Evolutionary conservation across 2,113 vertebrate species (phyloP), one percentile per base, ranked within the genome.

Genomic region (Rousettus leschenaultii): DNA sequence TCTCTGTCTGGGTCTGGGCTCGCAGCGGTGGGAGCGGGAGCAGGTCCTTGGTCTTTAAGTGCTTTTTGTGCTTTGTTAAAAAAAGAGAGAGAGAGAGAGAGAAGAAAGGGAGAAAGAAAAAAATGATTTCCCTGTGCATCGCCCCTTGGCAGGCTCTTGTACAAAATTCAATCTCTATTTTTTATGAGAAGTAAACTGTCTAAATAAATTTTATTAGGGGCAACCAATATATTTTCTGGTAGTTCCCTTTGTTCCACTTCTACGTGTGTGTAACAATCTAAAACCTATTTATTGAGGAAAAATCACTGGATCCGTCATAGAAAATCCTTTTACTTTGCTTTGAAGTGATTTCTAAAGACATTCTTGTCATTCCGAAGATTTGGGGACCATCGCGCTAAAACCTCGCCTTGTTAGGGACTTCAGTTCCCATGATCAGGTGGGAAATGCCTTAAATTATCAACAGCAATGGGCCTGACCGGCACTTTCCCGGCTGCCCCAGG

Each of bases 151-250:
- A 98, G 98, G 98, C 98, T 98, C 98, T 98, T 97, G 98, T 98
- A 98, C 98, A 98, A 99, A 99, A 99, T 99, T 99, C 99, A 99
- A 99, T 99, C 98, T 99, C 98, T 99, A 98, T 98, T 98, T 99
- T 99, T 99, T 99, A 98, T 99, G 98, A 99, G 98, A 98, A 98
- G 98, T 98, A 99, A 99, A 99, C 99, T 98, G 98, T 98, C 98
- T 99, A 99, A 99, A 99, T 99, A 99, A 99, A 99, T 99, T 99
- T 99, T 99, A 99, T 99, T 99, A 99, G 98, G 98, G 98, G 96
- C 98, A 98, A 98, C 98, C 99, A 99, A 99, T 99, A 99, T 99
- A 98, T 99, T 99, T 98, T 98, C 98, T 98, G 98, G 98, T 98
- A 98, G 98, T 98, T 98, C 98, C 98, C 98, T 99, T 99, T 99